Evolutionary conservation across 1,140 invertebrate species (phyloP).

Genomic region (Rhopalosiphum padi): DNA sequence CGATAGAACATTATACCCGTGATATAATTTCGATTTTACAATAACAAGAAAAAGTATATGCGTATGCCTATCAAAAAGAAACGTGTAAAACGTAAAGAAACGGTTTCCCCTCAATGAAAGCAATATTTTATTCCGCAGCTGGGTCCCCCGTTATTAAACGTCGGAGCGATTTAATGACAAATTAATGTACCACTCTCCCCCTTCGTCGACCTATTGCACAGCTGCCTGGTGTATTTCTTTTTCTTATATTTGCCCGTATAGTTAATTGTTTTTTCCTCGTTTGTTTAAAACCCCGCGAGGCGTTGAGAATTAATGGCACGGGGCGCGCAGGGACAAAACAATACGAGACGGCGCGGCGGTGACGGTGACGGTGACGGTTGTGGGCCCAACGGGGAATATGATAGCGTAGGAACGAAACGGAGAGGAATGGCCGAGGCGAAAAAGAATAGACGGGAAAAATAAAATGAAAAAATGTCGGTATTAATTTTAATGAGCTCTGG

Average conservation of each 20-base stretch:
- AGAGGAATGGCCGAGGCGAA: background rate
- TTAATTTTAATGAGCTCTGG: conserved; percentile 57
- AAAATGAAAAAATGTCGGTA: conserved; percentile 46
- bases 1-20: background rate
- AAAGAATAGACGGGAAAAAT: conserved; percentile 1
- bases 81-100: conserved; percentile 5
- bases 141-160: conserved; percentile 47
- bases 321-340: conserved; percentile 32
- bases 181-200: conserved; percentile 40
- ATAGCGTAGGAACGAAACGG: background rate
- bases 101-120: conserved; percentile 8
- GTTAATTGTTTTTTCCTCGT: conserved; percentile 56
- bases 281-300: conserved; percentile 49
- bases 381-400: background rate
- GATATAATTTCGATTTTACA: background rate
- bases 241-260: conserved; percentile 39
- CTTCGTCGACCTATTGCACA: background rate
- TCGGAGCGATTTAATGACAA: conserved; percentile 54
- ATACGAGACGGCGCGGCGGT: background rate
- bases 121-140: conserved; percentile 44
- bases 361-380: background rate
- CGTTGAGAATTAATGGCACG: conserved; percentile 51
- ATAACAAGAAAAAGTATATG: background rate
- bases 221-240: conserved; percentile 6
- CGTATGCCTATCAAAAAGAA: background rate